Evolutionary conservation across 2,888 invertebrate species (phyloP), one percentile per base, ranked within the genome.

Genomic region (Chymomyza amoena): DNA sequence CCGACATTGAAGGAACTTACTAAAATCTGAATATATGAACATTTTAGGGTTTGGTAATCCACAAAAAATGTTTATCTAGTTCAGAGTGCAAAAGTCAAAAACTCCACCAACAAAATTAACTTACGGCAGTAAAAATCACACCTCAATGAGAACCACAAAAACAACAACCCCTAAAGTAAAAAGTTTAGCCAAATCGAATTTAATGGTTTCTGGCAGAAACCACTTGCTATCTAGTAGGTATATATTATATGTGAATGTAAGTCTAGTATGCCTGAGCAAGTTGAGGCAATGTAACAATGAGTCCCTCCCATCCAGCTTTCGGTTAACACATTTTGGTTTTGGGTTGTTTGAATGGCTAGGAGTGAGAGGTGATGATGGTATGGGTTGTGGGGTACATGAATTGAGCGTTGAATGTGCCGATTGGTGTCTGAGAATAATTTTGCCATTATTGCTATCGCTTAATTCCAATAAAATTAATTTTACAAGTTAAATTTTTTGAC

Each of bases 381-480:
- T n/a, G n/a, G n/a, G n/a, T n/a, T n/a, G 32, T 32, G 32, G 39
- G 39, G 39, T 13, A 51, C 66, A 57, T 66, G 66, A 57, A 70
- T 66, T 64, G 80, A 59, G 71, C 61, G 63, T 64, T 79, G 77
- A 75, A 77, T 70, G 81, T 78, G 65, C 77, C 69, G 86, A n/a
- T 68, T 75, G 88, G 87, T 84, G 83, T 88, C 83, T 88, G 83
- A 88, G 83, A 83, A 83, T 83, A 83, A 88, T 83, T 83, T 83
- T 77, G 85, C 85, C 89, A 83, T 83, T 83, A 83, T 83, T 83
- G 83, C 83, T 89, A 82, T 89, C 87, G 83, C 83, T 83, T 83
- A 83, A 83, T 83, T 88, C 83, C 88, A 83, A 83, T 83, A 87
- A 88, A 83, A 83, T 83, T 83, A 83, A 83, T 83, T 83, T 83